Percentiles rank a stretch among this genome's conserved stretches.
These are phyloP conservation scores for Festucalex cinctus DNA, from an alignment of 2,113 vertebrate genomes.

Conservation along the genomic window DNA sequence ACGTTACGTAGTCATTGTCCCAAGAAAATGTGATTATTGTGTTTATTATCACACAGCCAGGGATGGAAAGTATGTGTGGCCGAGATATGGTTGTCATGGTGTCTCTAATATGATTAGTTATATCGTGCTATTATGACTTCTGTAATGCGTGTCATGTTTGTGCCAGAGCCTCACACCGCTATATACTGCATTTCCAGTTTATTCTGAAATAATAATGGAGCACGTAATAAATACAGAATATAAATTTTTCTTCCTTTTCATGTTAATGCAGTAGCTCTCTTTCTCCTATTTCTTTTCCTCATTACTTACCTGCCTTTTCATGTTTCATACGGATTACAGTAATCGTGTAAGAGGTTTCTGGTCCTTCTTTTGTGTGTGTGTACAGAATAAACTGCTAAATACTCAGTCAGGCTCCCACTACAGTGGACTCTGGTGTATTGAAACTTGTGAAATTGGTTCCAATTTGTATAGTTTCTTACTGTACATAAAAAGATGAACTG, in stretches of 20 bases:
- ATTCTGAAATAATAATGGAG: not conserved
- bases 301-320: not conserved
- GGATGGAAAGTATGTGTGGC: not conserved
- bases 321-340: not conserved
- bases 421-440: not conserved
- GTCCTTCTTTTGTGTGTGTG: not conserved
- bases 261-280: not conserved
- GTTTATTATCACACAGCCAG: not conserved
- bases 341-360: not conserved
- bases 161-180: not conserved
- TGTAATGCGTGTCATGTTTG: constrained; percentile 1
- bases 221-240: not conserved
- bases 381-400: not conserved
- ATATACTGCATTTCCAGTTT: not conserved
- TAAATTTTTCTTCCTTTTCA: not conserved
- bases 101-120: constrained; percentile 19
- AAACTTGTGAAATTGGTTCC: not conserved
- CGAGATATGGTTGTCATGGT: constrained; percentile 15
- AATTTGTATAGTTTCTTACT: not conserved
- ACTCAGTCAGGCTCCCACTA: not conserved
- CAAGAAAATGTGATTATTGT: constrained; percentile 34
- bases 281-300: not conserved
- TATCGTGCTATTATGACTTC: not conserved
- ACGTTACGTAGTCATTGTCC: constrained; percentile 12
- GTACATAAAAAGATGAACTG: not conserved